Evolutionary conservation across 2,797 vertebrate species (phyloP).

Genomic region (Melanotaenia pygmaea): DNA sequence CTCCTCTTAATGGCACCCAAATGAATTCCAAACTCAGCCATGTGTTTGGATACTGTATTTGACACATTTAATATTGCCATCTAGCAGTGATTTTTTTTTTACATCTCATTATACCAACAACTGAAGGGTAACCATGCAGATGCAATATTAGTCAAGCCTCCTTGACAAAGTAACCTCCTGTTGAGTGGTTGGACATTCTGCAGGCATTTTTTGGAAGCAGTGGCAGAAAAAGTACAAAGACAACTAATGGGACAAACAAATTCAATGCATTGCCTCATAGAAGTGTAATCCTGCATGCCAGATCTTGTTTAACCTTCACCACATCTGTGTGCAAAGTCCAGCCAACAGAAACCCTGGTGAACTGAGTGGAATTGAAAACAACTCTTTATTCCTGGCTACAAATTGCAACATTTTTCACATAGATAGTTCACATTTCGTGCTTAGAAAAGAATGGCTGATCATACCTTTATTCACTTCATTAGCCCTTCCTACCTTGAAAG

Average conservation of each 20-base stretch:
- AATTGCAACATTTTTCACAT: neutral
- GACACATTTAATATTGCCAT: neutral
- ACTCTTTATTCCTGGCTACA: constrained; percentile 1
- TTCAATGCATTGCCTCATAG: neutral
- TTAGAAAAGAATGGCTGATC: neutral
- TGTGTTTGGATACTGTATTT: neutral
- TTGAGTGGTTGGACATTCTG: neutral
- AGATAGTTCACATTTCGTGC: neutral
- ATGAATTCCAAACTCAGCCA: neutral
- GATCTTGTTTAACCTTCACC: constrained; percentile 1
- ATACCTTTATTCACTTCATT: neutral
- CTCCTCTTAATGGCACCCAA: neutral
- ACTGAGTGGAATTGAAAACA: neutral
- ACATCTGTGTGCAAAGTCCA: neutral
- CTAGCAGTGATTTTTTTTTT: neutral
- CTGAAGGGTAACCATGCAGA: neutral
- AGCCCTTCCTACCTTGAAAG: neutral
- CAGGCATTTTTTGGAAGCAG: neutral
- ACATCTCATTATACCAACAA: neutral
- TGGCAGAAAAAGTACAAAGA: neutral
- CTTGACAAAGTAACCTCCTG: neutral
- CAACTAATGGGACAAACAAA: neutral
- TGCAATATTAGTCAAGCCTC: neutral
- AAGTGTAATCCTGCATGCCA: neutral
- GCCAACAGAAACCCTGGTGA: neutral